These are phyloP conservation scores for Amphipyra tragopoginis DNA, from an alignment of 2,888 invertebrate genomes.

Conservation along the genomic window DNA sequence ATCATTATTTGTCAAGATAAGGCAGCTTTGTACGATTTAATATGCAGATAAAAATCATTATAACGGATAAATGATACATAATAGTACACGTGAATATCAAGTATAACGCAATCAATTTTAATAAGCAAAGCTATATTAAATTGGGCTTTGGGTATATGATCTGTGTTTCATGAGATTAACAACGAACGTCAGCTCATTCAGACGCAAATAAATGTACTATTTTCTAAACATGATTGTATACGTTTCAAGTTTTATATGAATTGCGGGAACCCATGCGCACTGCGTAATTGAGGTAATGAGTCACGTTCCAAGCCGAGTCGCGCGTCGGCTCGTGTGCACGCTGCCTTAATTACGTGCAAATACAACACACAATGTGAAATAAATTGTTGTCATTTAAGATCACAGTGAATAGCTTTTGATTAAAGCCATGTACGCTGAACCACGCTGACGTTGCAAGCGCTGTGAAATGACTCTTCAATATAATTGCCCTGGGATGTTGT, in stretches of 20 bases:
- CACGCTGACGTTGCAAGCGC: slow-evolving; percentile 20
- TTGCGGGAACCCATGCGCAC: slow-evolving; percentile 54
- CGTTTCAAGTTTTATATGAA: slow-evolving; percentile 52
- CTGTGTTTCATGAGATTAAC: slow-evolving; percentile 10
- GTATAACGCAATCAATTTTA: slow-evolving; percentile 22
- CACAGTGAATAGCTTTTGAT: slow-evolving; percentile 47
- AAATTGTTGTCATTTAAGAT: slow-evolving; percentile 58
- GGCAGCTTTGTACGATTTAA: slow-evolving; percentile 18
- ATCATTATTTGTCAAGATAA: slow-evolving; percentile 43
- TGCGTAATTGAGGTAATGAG: slow-evolving; percentile 72
- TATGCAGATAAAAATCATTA: slow-evolving; percentile 39
- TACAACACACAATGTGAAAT: slow-evolving; percentile 63
- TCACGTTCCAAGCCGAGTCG: slow-evolving; percentile 65
- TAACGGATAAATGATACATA: slow-evolving; percentile 27
- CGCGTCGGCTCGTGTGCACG: slow-evolving; percentile 53
- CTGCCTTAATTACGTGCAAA: slow-evolving; percentile 65
- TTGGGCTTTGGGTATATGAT: slow-evolving; percentile 12
- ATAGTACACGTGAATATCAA: slow-evolving; percentile 27
- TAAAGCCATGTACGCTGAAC: slow-evolving; percentile 25
- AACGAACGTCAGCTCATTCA: slow-evolving; percentile 12
- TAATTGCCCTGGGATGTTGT: slow-evolving; percentile 27
- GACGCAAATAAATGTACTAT: slow-evolving; percentile 33
- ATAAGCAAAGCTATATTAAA: slow-evolving; percentile 10
- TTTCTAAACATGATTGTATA: slow-evolving; percentile 39
- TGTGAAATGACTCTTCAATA: slow-evolving; percentile 19